Percentiles rank a stretch among this genome's conserved stretches.
These are phyloP conservation scores for Rhodophaea formosa DNA, from an alignment of 2,888 invertebrate genomes.

Conservation along the genomic window DNA sequence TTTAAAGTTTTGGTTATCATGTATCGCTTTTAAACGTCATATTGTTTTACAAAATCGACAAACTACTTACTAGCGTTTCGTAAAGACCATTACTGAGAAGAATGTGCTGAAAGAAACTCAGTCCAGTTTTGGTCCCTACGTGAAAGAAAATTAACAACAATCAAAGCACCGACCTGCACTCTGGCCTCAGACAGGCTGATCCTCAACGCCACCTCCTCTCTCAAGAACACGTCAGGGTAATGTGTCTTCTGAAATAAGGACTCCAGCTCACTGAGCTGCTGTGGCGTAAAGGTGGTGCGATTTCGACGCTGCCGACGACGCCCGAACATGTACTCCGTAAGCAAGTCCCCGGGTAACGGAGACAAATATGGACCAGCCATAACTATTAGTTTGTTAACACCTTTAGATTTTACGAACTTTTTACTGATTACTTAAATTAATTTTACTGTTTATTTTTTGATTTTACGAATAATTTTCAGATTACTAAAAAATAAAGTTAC, in stretches of 20 bases:
- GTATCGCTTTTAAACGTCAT: too few species aligned
- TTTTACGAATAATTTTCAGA: neutral
- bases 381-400: neutral
- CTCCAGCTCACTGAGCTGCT: slow-evolving; percentile 95
- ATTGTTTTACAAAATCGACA: too few species aligned
- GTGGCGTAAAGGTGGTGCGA: slow-evolving; percentile 96
- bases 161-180: slow-evolving; percentile 87
- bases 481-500: too few species aligned
- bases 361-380: slow-evolving; percentile 95
- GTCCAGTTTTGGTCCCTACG: too few species aligned
- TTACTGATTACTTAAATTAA: neutral
- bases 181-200: slow-evolving; percentile 96
- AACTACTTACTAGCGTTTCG: too few species aligned
- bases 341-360: slow-evolving; percentile 91
- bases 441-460: neutral
- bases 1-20: too few species aligned
- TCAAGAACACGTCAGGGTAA: slow-evolving; percentile 93
- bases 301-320: slow-evolving; percentile 93
- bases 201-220: slow-evolving; percentile 95
- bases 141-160: neutral
- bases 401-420: neutral
- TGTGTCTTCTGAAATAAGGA: slow-evolving; percentile 96
- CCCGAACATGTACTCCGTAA: slow-evolving; percentile 96
- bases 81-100: too few species aligned
- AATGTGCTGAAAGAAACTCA: too few species aligned